phyloP scores from a whole-genome alignment of 2,888 invertebrate species.

The Eledona agricola region DNA sequence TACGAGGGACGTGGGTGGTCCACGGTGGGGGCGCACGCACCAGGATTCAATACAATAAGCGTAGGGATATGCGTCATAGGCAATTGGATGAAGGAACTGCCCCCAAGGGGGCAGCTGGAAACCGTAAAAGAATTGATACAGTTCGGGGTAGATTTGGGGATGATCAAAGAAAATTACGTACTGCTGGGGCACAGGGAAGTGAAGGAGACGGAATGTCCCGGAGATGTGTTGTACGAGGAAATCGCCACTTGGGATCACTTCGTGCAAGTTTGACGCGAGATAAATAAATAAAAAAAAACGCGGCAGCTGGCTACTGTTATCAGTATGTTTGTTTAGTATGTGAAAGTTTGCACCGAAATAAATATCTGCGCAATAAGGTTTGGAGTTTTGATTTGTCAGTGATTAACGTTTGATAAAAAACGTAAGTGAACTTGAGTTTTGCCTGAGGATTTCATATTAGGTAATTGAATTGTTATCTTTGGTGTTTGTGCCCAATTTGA shows the following conservation, averaged over 20 bases:
- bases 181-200: conserved; percentile 73
- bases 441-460: too few species aligned
- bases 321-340: too few species aligned
- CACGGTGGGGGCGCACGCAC: conserved; percentile 75
- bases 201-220: conserved; percentile 74
- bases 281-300: neutral
- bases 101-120: conserved; percentile 68
- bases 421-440: too few species aligned
- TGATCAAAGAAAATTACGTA: conserved; percentile 68
- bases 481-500: too few species aligned
- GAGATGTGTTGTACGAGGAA: conserved; percentile 67
- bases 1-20: conserved; percentile 79
- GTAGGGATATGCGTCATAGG: conserved; percentile 78
- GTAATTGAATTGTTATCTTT: too few species aligned
- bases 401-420: too few species aligned
- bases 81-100: conserved; percentile 72
- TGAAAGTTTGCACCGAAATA: neutral
- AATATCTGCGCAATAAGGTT: too few species aligned
- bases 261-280: conserved; percentile 26
- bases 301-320: too few species aligned
- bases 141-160: conserved; percentile 70
- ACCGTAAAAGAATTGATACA: conserved; percentile 69
- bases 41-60: conserved; percentile 72
- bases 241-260: conserved; percentile 72
- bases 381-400: too few species aligned